phyloP scores from a whole-genome alignment of 1,140 invertebrate species.

The Arctopsyche grandis region DNA sequence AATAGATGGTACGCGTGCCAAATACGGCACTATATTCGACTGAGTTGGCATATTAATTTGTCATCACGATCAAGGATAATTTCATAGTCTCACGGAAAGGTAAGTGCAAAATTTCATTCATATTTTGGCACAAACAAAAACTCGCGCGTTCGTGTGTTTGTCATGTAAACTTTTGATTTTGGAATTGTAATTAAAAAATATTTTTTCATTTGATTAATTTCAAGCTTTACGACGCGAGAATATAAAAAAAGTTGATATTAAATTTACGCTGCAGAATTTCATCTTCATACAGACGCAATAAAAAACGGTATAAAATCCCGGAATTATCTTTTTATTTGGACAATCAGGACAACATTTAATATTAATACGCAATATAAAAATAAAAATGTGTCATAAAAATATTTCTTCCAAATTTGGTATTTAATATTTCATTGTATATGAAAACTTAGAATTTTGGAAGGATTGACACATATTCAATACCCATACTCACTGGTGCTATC shows the following conservation, averaged over 20 bases:
- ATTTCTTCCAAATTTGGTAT: no score
- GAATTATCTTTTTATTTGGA: constrained; percentile 5
- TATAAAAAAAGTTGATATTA: background rate
- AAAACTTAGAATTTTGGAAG: no score
- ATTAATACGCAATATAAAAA: background rate
- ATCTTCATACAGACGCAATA: background rate
- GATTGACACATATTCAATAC: no score
- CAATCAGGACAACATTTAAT: background rate
- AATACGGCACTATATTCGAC: background rate
- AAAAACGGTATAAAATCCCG: background rate
- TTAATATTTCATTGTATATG: no score
- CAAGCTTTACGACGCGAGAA: background rate
- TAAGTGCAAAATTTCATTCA: no score
- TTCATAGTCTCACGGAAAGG: no score
- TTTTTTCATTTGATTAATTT: constrained; percentile 8
- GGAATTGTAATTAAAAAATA: no score
- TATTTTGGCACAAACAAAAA: no score
- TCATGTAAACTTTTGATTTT: no score
- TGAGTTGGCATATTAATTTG: background rate
- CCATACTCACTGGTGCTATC: no score
- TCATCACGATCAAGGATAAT: background rate
- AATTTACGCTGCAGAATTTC: constrained; percentile 19
- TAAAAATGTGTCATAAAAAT: background rate
- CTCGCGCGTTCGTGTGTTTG: no score
- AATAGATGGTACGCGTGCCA: background rate